Percentiles rank a stretch among this genome's conserved stretches.
These are phyloP conservation scores for Brienomyrus brachyistius DNA, from an alignment of 2,113 vertebrate genomes.

Conservation along the genomic window DNA sequence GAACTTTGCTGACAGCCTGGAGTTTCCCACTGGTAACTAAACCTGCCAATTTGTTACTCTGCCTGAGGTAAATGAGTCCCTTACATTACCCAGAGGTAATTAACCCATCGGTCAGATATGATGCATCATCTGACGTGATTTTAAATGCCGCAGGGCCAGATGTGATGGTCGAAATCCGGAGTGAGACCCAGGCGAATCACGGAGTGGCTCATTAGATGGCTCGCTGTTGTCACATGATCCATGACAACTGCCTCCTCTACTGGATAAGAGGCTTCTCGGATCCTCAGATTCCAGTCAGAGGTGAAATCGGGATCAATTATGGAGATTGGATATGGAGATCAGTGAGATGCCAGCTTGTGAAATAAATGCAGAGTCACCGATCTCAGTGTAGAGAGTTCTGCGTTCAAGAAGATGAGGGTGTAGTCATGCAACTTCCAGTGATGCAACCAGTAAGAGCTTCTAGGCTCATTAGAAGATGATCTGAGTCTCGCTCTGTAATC, in stretches of 20 bases:
- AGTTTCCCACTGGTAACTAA: background rate
- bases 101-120: background rate
- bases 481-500: slow-evolving; percentile 40
- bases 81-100: background rate
- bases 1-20: background rate
- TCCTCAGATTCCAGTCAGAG: background rate
- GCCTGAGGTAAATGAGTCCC: background rate
- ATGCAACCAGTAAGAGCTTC: background rate
- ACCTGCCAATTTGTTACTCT: background rate
- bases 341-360: background rate
- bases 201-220: background rate
- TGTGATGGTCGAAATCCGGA: background rate
- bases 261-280: background rate
- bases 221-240: background rate
- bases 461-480: background rate
- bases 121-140: background rate
- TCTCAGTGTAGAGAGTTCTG: background rate
- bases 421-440: background rate
- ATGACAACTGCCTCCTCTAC: background rate
- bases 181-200: background rate
- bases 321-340: background rate
- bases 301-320: background rate
- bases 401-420: background rate
- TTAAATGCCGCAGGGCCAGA: background rate
- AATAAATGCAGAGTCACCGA: background rate